Base-by-base conservation (phyloP, 2,113 vertebrate species). In the Ictalurus furcatus region DNA sequence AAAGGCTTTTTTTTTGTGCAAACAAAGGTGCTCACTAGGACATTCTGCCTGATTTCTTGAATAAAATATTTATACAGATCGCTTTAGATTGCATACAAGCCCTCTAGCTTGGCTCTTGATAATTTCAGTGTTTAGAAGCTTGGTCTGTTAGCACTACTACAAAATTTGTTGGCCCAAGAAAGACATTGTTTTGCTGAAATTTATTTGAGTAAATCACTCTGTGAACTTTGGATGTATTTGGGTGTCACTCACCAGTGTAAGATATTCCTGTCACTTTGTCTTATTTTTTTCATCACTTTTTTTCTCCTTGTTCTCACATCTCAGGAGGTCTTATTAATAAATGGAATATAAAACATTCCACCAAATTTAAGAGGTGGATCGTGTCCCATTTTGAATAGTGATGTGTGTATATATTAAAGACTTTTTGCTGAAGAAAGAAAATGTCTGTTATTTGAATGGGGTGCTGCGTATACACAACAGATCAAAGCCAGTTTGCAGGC, bases 371-470 rank as follows among this genome's bases (percentile, higher is more conserved):
- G 19, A 63, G 54, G 54, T 87, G 67, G 69, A 59, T 63, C 13
- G 37, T 61, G 63, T 73, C 54, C 63, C 12, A 56, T 85, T 83
- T 90, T 86, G 17, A 84, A 78, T 6, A 7, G 56, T 83, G 82
- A 52, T 90, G 87, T 90, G 84, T 90, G 87, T 90, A 84, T 67
- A 89, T 86, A 58, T 67, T 65, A 67, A 85, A 88, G 56, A 81
- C 63, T 48, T 44, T 86, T 76, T 90, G 67, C 83, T 76, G 37
- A 83, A 86, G 30, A 80, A 89, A 25, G 44, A 81, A 52, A 7
- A 23, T 76, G 73, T 78, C 44, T 52, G 7, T 40, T 76, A 7
- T 79, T 52, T 54, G 14, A 28, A 79, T 14, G n/a, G 4, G 21
- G 12, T 25, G 3, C 73, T 76, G 73, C 40, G 8, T 44, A 44